A percentile compares a stretch with the other conserved stretches of the same genome.
Evolutionary conservation across 2,113 vertebrate genomes (phyloP).

Genomic region (Mastomys coucha): DNA sequence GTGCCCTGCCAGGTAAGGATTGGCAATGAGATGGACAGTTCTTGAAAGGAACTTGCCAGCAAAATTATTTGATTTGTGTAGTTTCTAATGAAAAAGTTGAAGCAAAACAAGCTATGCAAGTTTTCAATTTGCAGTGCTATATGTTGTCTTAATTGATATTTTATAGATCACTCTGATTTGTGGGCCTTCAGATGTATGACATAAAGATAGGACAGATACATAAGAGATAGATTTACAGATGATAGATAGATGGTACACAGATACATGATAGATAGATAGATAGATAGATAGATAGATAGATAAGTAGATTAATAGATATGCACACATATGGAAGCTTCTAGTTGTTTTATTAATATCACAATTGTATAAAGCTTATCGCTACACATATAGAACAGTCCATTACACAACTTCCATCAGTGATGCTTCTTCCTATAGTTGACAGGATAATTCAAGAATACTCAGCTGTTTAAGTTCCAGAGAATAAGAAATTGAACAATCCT

Average conservation of each 20-base stretch:
- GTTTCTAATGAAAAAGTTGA: background rate
- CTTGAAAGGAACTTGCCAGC: accelerated
- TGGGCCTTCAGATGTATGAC: background rate
- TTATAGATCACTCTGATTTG: background rate
- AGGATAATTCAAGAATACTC: background rate
- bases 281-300: background rate
- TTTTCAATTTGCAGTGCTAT: background rate
- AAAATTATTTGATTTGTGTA: background rate
- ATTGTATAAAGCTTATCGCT: background rate
- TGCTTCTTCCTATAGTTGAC: background rate
- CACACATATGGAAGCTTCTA: background rate
- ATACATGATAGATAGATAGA: background rate
- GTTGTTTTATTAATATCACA: background rate
- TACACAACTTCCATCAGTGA: too few species aligned
- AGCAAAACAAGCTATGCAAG: background rate
- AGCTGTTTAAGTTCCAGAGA: background rate
- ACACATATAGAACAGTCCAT: background rate
- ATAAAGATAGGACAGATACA: background rate
- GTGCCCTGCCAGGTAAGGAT: background rate
- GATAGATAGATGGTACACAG: background rate
- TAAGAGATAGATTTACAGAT: background rate
- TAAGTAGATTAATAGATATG: too few species aligned
- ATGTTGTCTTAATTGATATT: slow-evolving; percentile 31
- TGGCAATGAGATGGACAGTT: background rate
- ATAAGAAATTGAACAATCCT: background rate